Conservation (phyloP, 2,888 invertebrate species). For the Acrobasis repandana region DNA sequence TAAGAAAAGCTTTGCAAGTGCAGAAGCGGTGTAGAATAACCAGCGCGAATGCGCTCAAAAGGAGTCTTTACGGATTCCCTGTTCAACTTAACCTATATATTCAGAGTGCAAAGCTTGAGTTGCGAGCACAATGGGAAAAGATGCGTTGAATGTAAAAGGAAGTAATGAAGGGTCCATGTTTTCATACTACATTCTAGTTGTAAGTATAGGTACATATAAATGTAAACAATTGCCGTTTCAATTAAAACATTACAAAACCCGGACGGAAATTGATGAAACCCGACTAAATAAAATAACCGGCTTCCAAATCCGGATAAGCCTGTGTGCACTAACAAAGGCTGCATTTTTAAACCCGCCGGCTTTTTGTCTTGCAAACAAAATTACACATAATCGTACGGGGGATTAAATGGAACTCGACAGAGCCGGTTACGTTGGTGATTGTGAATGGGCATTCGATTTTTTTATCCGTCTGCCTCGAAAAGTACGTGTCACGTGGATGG, state of each 20-base stretch:
- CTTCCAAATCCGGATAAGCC: constrained; percentile 13
- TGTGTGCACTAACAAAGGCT: constrained; percentile 15
- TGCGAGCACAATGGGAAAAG: background rate
- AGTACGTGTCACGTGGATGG: background rate
- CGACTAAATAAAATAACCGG: constrained; percentile 17
- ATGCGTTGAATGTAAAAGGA: background rate
- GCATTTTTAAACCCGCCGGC: constrained; percentile 12
- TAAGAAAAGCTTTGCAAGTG: constrained; percentile 22
- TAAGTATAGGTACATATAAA: too few species aligned
- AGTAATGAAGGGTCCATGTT: too few species aligned
- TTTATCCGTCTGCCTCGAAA: background rate
- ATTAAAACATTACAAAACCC: constrained; percentile 10
- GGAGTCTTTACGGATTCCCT: constrained; percentile 5
- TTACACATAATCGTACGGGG: constrained; percentile 13
- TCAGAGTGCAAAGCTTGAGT: constrained; percentile 1
- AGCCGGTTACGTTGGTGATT: background rate
- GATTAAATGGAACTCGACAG: constrained; percentile 1
- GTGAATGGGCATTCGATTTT: background rate
- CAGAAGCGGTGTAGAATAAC: constrained; percentile 9
- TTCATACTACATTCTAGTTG: too few species aligned
- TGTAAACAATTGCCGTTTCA: background rate
- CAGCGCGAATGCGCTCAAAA: constrained; percentile 4
- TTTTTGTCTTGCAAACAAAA: constrained; percentile 16
- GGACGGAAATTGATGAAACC: constrained; percentile 14
- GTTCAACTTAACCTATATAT: constrained; percentile 19